These are phyloP conservation scores for Drosophila barbarae DNA, from an alignment of 2,888 invertebrate species.

Conservation along the genomic window DNA sequence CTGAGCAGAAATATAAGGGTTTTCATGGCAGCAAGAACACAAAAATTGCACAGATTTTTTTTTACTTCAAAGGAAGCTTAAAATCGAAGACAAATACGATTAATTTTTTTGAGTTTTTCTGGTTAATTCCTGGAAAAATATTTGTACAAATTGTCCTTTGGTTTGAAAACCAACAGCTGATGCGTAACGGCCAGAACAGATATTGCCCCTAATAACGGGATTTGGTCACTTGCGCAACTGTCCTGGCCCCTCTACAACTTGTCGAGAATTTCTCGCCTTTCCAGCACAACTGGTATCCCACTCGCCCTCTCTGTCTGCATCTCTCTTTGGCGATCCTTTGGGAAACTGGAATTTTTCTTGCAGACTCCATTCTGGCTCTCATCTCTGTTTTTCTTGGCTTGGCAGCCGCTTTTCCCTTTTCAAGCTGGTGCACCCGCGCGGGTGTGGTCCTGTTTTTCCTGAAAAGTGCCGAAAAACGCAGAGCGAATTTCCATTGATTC, in stretches of 20 bases:
- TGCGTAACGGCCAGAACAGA: slow-evolving; percentile 33
- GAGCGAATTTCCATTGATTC: slow-evolving; percentile 24
- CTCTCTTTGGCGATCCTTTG: slow-evolving; percentile 62
- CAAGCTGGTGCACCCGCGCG: slow-evolving; percentile 79
- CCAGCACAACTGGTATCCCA: slow-evolving; percentile 5
- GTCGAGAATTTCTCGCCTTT: slow-evolving; percentile 20
- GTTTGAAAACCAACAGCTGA: slow-evolving; percentile 29
- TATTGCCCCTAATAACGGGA: slow-evolving; percentile 58
- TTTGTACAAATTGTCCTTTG: accelerated
- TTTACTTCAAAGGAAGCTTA: not conserved
- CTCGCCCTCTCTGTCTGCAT: slow-evolving; percentile 16
- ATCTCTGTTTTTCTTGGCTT: slow-evolving; percentile 46
- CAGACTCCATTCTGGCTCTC: slow-evolving; percentile 20
- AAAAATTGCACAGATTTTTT: not conserved
- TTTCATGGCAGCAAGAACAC: not conserved
- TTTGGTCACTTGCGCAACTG: slow-evolving; percentile 65
- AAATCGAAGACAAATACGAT: not conserved
- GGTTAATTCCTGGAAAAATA: accelerated
- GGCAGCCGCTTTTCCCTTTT: slow-evolving; percentile 53
- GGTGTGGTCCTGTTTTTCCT: slow-evolving; percentile 77
- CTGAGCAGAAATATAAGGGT: slow-evolving; percentile 26
- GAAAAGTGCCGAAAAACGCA: slow-evolving; percentile 37
- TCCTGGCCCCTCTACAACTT: slow-evolving; percentile 39
- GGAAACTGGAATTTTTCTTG: slow-evolving; percentile 66
- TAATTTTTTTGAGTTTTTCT: not conserved